Evolutionary conservation across 1,140 invertebrate species (phyloP), one percentile per base, ranked within the genome.

Genomic region (Meloidogyne exigua): DNA sequence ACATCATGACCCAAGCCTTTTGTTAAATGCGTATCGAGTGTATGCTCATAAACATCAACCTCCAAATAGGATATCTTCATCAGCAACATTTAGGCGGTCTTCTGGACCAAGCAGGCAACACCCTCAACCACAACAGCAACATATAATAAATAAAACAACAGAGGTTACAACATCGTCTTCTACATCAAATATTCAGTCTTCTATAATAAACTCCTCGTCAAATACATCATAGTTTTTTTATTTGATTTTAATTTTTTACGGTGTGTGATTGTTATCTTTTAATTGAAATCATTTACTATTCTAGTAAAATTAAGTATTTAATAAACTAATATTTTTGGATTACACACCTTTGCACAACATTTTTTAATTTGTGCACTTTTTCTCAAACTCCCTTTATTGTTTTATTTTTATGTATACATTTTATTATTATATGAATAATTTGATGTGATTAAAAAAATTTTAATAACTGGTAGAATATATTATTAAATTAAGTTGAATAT

Each of bases 1-100:
- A n/a, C 57, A 77, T 25, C 76, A 76, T 15, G 76, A 76, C 44
- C 72, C 76, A 49, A 65, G 21, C 25, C 28, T 75, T 26, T 12
- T 75, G 21, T 69, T 74, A 32, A 74, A 70, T 28, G 65, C 74
- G 18, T 75, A 75, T 39, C 28, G 65, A 74, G 42, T 57, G 4
- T 44, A 74, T 36, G 65, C 26, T 28, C 49, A 75, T n/a, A 42
- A 23, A 23, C 74, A 57, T 23, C 74, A 32, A 25, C 70, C 36
- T n/a, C 7, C 15, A 21, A 42, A 2, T 9, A 68, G 21, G 13
- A n/a, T 42, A n/a, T 42, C 49, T n/a, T 57, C 44, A 49, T 15
- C 49, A 57, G 18, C 49, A 57, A 57, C 49, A 57, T n/a, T 57
- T 57, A 57, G 49, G 49, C 49, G 49, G 1, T 57, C 49, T n/a